Evolutionary conservation across 2,797 vertebrate genomes (phyloP).

Genomic region (Rhadinocentrus ornatus): DNA sequence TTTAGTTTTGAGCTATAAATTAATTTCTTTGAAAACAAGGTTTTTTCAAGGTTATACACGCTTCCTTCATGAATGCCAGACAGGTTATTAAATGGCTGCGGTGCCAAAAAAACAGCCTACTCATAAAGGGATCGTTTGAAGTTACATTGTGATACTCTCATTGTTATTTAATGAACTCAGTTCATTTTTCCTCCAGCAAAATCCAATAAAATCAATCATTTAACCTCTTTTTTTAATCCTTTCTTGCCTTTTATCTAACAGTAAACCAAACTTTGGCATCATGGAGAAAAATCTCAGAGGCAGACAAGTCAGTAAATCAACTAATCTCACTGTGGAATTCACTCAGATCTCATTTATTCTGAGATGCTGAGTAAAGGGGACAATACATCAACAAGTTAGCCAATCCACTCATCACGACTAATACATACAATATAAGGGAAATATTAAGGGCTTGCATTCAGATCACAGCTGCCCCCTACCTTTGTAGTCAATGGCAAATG

Average conservation of each 20-base stretch:
- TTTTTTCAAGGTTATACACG: constrained; percentile 59
- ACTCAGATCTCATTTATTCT: constrained; percentile 45
- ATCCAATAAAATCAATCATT: constrained; percentile 74
- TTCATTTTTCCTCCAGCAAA: constrained; percentile 62
- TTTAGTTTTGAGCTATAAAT: constrained; percentile 46
- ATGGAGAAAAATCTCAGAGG: constrained; percentile 45
- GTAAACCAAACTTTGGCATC: constrained; percentile 43
- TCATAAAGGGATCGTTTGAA: constrained; percentile 68
- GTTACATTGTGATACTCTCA: constrained; percentile 66
- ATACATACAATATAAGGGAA: constrained; percentile 45
- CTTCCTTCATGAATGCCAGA: constrained; percentile 55
- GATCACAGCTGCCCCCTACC: constrained; percentile 71
- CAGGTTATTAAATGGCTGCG: constrained; percentile 61
- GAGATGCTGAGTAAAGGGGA: constrained; percentile 32
- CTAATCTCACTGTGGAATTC: constrained; percentile 44
- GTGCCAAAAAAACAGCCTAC: constrained; percentile 48
- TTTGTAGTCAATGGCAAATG: constrained; percentile 76
- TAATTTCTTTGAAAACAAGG: constrained; percentile 55
- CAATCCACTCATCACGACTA: constrained; percentile 33
- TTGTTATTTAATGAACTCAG: constrained; percentile 74
- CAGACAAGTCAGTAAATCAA: constrained; percentile 45
- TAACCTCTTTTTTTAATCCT: background rate
- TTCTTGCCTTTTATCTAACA: constrained; percentile 3
- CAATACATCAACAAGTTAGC: constrained; percentile 14
- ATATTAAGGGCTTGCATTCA: constrained; percentile 55